Percentiles rank a stretch among this genome's conserved stretches.
Conservation (phyloP, 2,797 vertebrate genomes). For the Scomberomorus guttatus region DNA sequence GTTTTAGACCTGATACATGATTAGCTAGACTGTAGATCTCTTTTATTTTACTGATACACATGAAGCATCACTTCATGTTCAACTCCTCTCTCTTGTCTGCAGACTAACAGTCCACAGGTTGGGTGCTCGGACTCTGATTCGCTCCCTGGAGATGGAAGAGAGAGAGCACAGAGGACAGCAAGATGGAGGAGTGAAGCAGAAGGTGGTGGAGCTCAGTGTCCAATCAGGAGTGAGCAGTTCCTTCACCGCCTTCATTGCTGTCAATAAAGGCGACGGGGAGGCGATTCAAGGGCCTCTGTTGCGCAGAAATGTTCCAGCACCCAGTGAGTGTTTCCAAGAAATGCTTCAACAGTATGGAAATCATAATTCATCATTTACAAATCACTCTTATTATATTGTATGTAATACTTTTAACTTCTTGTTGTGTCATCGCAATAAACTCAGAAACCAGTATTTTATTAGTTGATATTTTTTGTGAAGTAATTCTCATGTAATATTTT, state of each 20-base stretch:
- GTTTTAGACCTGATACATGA: too few species aligned
- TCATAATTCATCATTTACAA: too few species aligned
- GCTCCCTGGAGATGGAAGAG: conserved; percentile 76
- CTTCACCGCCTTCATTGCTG: conserved; percentile 85
- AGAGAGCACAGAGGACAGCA: background rate
- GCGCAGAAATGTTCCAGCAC: conserved; percentile 61
- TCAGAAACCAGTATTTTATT: too few species aligned
- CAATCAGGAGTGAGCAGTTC: conserved; percentile 87
- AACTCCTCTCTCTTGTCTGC: background rate
- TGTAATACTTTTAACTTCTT: too few species aligned
- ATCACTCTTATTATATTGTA: too few species aligned
- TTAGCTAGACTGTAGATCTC: too few species aligned
- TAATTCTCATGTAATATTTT: too few species aligned
- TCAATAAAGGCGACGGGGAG: conserved; percentile 77
- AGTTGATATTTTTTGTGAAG: too few species aligned
- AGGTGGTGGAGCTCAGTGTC: conserved; percentile 84
- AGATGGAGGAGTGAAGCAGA: conserved; percentile 62
- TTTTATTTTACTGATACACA: too few species aligned
- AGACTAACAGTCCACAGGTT: conserved; percentile 85
- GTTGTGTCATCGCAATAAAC: too few species aligned
- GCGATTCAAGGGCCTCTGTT: conserved; percentile 75
- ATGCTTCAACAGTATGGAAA: background rate
- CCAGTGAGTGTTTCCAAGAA: conserved; percentile 56
- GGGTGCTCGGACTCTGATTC: conserved; percentile 83
- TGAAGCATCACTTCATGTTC: too few species aligned